Base-by-base conservation (phyloP, 2,113 vertebrate species). In the Dromas ardeola region DNA sequence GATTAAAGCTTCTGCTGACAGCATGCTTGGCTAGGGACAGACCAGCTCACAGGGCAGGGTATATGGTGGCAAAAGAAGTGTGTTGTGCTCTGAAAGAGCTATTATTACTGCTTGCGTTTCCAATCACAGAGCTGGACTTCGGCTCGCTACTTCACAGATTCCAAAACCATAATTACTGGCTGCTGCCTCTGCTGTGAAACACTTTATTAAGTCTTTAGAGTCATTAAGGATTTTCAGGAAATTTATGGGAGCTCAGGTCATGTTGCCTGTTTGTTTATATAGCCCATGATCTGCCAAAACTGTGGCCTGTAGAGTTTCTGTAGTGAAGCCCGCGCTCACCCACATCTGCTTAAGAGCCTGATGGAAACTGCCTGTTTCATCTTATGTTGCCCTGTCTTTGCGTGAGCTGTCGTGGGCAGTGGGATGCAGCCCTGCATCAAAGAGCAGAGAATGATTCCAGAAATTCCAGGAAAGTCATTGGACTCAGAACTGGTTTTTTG, bases 151-250 rank as follows among this genome's bases (percentile, higher is more conserved):
- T 85, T 93, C 86, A 63, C 88, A 70, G 82, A 81, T 92, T 95
- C 93, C 97, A 97, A 97, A 96, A 38, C 70, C 29, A 3, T 91
- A 92, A 96, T 93, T 93, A 94, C 86, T 50, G 88, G 36, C 95
- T 94, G 73, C 89, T 95, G 85, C 80, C 67, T 91, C 55, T 83
- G 94, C 97, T 95, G 86, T 95, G 94, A 96, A 95, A 95, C 85
- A 72, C 94, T 98, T 97, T 76, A 94, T 96, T 96, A 95, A 95
- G 91, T 86, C 50, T 96, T 96, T 73, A 96, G 86, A 95, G 71
- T 86, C 88, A 95, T 92, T 96, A 95, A 89, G 80, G 80, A 95
- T 93, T 95, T 96, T 95, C 95, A 97, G 90, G 82, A 93, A 95
- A 96, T 97, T 97, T 95, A 95, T 96, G 89, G 81, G 66, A 94